Conservation (phyloP, 1,140 invertebrate species). For the Scylla paramamosain region DNA sequence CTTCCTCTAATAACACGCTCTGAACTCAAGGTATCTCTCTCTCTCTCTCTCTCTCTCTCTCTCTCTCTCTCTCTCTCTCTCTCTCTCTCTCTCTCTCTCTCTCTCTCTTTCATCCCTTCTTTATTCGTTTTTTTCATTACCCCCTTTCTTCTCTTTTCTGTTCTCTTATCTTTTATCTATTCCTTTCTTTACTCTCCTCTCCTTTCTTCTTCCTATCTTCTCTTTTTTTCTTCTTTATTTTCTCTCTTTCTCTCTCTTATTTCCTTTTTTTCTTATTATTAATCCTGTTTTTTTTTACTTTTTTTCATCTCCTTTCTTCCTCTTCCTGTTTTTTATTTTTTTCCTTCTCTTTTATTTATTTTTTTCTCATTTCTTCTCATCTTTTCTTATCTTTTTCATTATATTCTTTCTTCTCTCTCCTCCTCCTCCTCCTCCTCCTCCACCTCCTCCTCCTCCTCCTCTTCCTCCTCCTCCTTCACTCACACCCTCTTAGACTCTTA, state of each 20-base stretch:
- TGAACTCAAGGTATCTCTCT: too few species aligned
- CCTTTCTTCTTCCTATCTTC: neutral
- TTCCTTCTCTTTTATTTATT: neutral
- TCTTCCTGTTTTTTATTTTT: neutral
- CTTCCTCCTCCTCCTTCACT: too few species aligned
- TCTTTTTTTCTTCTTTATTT: neutral
- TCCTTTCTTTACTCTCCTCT: neutral
- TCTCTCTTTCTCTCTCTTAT: too few species aligned
- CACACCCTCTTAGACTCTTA: too few species aligned
- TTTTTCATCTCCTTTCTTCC: neutral
- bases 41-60: too few species aligned
- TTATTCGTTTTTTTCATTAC: neutral
- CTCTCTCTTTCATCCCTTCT: too few species aligned
- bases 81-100: too few species aligned
- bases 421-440: too few species aligned
- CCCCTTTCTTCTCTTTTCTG: neutral
- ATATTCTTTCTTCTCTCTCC: too few species aligned
- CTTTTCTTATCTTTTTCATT: neutral
- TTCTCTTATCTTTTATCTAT: neutral
- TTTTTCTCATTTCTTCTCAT: neutral
- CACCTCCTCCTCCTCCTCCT: too few species aligned
- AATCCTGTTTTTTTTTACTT: neutral
- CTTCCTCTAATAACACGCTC: too few species aligned
- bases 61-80: too few species aligned
- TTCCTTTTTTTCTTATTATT: neutral